A percentile compares a stretch with the other conserved stretches of the same genome.
Conservation (phyloP, 2,113 vertebrate genomes). For the Chaetorhynchus papuensis region DNA sequence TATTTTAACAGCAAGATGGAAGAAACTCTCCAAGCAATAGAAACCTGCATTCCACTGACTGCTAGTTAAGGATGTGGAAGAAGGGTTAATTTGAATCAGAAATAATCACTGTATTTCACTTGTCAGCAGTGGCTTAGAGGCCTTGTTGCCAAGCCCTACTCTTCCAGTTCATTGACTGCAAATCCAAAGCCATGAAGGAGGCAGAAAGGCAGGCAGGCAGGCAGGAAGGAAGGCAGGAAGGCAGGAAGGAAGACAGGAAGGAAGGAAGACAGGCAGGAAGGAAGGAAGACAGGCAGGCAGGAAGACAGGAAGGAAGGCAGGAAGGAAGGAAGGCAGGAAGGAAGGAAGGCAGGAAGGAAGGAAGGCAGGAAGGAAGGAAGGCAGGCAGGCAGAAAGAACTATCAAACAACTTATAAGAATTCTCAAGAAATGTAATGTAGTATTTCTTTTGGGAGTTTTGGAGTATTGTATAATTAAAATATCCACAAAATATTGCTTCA, state of each 20-base stretch:
- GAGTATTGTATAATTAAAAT: constrained; percentile 20
- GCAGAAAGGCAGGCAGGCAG: accelerated
- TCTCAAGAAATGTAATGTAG: not conserved
- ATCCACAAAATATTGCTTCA: not conserved
- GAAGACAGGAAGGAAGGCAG: too few relatives aligned
- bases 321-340: not conserved
- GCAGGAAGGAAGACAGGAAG: too few relatives aligned
- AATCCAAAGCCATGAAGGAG: not conserved
- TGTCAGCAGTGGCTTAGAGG: not conserved
- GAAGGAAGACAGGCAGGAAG: not conserved
- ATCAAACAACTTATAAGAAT: not conserved
- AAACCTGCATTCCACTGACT: not conserved
- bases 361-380: not conserved
- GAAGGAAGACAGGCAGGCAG: not conserved
- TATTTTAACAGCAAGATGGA: not conserved
- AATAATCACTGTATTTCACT: not conserved
- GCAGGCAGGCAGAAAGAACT: not conserved
- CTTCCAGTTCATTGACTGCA: not conserved
- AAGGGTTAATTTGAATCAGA: not conserved
- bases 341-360: not conserved
- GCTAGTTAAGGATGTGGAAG: not conserved
- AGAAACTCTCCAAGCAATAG: not conserved
- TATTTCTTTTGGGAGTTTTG: not conserved
- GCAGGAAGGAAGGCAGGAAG: not conserved
- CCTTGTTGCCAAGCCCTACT: not conserved